These are phyloP conservation scores for Pegoplata infirma DNA, from an alignment of 2,888 invertebrate genomes.

Conservation along the genomic window DNA sequence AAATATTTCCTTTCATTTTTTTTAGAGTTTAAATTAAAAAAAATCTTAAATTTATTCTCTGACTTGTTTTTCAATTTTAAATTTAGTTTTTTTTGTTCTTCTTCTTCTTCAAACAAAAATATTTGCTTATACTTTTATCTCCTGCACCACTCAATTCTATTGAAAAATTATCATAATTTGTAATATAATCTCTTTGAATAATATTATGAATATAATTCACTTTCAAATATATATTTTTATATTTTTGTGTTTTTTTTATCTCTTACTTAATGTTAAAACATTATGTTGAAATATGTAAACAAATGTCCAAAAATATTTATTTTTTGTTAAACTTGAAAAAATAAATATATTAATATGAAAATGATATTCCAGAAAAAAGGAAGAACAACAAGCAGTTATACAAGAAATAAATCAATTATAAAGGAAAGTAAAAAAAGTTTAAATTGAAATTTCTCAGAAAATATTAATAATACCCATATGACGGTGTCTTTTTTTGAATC, in stretches of 20 bases:
- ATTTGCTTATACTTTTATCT: background rate
- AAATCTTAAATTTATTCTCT: background rate
- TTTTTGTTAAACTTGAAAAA: no score
- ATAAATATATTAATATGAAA: no score
- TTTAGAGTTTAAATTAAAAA: background rate
- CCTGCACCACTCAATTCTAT: constrained; percentile 3
- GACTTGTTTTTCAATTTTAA: background rate
- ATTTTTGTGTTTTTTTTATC: constrained; percentile 24
- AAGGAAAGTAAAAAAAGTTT: background rate
- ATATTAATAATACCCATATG: no score
- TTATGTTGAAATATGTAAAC: constrained; percentile 12
- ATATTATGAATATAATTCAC: background rate
- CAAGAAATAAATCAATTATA: background rate
- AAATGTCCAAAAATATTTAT: constrained; percentile 17
- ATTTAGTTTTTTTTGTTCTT: background rate
- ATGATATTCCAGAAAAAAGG: no score
- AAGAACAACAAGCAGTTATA: no score
- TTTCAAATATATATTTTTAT: background rate
- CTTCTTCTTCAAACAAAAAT: no score
- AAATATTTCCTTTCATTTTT: background rate
- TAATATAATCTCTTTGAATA: constrained; percentile 26
- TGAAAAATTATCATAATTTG: constrained; percentile 25
- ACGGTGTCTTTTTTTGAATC: no score
- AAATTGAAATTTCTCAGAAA: no score
- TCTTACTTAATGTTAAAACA: background rate